Conservation (phyloP, 2,113 vertebrate genomes). For the Parus major region DNA sequence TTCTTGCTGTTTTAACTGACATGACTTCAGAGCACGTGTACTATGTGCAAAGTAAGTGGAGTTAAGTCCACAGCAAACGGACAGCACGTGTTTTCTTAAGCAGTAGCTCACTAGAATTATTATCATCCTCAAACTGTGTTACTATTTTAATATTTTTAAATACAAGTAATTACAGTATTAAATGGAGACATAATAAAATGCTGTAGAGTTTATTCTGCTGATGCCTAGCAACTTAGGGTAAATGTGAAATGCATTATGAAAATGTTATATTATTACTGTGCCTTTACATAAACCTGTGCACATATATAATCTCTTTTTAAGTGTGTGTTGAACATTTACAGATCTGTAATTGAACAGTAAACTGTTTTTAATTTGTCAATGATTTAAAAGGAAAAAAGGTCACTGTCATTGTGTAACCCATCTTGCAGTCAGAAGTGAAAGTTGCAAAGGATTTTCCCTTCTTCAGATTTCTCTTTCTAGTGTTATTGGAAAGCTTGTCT, state of each 20-base stretch:
- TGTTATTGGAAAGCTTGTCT: slow-evolving; percentile 62
- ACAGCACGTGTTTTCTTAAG: neutral
- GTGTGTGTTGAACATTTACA: neutral
- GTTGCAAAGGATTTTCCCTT: slow-evolving; percentile 5
- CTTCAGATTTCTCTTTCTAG: slow-evolving; percentile 56
- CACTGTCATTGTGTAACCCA: neutral
- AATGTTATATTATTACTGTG: neutral
- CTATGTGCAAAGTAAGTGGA: neutral
- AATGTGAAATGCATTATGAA: neutral
- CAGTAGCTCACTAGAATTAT: neutral
- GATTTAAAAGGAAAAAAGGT: neutral
- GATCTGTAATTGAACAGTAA: neutral
- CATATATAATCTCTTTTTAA: neutral
- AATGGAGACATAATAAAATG: neutral
- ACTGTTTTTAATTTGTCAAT: neutral
- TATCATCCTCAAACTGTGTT: neutral
- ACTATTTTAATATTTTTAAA: neutral
- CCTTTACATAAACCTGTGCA: neutral
- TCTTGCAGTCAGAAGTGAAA: slow-evolving; percentile 28
- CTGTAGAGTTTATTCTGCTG: neutral
- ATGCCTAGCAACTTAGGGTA: neutral
- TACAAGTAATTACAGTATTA: neutral
- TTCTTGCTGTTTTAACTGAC: neutral
- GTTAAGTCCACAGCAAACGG: neutral
- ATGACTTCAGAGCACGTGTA: neutral